These are phyloP conservation scores for Promerops cafer DNA, from an alignment of 2,113 vertebrate genomes.

Conservation along the genomic window DNA sequence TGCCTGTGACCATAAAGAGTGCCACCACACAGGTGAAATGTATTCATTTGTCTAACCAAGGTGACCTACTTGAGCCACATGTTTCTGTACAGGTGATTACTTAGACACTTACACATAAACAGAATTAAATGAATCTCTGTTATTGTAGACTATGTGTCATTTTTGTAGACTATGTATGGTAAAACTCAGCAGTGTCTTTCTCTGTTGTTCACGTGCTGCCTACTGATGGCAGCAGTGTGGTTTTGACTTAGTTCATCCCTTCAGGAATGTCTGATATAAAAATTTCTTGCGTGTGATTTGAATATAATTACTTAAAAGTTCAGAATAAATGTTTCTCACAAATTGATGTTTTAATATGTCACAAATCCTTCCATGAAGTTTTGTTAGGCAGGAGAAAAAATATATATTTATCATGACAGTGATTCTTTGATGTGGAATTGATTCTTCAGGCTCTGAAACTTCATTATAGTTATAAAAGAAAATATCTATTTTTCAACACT, in stretches of 20 bases:
- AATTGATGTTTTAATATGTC: background rate
- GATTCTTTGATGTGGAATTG: conserved; percentile 18
- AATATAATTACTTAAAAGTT: background rate
- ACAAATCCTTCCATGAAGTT: background rate
- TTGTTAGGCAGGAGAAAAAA: background rate
- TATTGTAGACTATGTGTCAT: background rate
- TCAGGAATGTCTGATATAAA: background rate
- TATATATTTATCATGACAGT: background rate
- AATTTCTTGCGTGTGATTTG: background rate
- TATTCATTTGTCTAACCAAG: background rate
- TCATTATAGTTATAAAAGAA: background rate
- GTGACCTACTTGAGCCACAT: background rate
- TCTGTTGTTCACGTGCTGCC: background rate
- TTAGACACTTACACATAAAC: background rate
- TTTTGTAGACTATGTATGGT: background rate
- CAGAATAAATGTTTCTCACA: background rate
- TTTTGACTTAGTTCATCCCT: background rate
- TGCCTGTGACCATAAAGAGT: background rate
- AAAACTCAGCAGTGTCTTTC: background rate
- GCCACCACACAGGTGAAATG: background rate
- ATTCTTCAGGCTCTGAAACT: conserved; percentile 2
- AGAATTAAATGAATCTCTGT: background rate
- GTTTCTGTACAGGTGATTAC: background rate
- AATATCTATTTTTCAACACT: background rate
- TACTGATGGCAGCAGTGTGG: background rate